Evolutionary conservation across 2,888 invertebrate genomes (phyloP).

Genomic region (Diaphora mendica): DNA sequence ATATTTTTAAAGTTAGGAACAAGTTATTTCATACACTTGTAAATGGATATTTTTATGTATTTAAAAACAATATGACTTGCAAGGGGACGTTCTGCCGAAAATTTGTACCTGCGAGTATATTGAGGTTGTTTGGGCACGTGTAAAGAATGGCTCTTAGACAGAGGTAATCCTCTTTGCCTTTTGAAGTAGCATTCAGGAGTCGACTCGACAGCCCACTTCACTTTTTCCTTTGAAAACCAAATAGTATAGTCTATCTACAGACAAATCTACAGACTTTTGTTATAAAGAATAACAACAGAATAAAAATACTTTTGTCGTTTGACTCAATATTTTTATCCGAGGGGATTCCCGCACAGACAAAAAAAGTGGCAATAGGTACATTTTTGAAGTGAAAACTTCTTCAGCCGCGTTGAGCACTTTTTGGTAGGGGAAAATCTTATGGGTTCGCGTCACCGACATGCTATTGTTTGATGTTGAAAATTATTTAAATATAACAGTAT

Average conservation of each 20-base stretch:
- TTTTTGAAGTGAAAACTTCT: no score
- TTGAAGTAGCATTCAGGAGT: neutral
- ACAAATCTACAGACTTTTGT: neutral
- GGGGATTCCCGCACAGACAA: no score
- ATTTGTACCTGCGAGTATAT: neutral
- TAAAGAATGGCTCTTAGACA: neutral
- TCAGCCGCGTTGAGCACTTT: no score
- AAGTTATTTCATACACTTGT: no score
- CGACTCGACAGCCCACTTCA: neutral
- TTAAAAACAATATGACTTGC: neutral
- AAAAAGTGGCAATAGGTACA: no score
- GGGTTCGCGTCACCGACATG: no score
- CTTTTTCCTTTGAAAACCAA: neutral
- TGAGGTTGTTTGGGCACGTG: neutral
- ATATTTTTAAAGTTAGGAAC: no score
- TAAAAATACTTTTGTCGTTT: neutral
- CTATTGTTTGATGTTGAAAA: no score
- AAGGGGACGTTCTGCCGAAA: neutral
- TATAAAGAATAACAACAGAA: neutral
- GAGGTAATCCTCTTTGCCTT: neutral
- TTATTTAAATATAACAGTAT: no score
- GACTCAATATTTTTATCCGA: neutral
- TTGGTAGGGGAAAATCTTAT: no score
- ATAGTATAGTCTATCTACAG: no score
- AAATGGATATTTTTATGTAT: neutral